Conservation (phyloP, 2,888 invertebrate species). For the Adelognathus sp. region DNA sequence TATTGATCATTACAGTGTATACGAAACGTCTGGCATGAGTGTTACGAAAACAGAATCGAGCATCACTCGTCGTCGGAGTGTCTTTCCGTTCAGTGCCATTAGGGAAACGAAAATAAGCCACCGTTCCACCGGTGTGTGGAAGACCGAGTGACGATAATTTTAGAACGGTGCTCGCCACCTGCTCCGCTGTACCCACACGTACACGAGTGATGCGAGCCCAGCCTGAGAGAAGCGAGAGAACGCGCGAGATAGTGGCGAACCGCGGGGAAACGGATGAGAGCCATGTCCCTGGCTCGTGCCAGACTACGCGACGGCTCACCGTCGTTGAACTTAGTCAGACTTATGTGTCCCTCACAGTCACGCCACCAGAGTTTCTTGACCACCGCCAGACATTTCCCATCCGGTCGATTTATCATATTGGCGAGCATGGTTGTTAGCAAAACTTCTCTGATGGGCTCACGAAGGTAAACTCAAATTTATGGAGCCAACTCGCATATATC, state of each 20-base stretch:
- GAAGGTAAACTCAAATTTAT: slow-evolving; percentile 28
- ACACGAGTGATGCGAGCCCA: background rate
- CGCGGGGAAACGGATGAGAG: slow-evolving; percentile 41
- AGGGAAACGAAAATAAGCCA: slow-evolving; percentile 39
- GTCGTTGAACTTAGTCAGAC: slow-evolving; percentile 52
- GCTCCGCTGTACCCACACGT: slow-evolving; percentile 21
- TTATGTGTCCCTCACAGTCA: background rate
- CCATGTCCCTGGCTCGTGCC: slow-evolving; percentile 56
- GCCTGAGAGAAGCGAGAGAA: background rate
- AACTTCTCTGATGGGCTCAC: background rate
- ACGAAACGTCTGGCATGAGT: background rate
- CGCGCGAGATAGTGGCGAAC: slow-evolving; percentile 28
- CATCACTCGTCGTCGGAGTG: slow-evolving; percentile 15
- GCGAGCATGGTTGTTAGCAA: slow-evolving; percentile 27
- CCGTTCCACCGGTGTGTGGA: background rate
- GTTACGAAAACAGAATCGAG: slow-evolving; percentile 18
- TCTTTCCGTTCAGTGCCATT: slow-evolving; percentile 33
- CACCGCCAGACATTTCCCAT: slow-evolving; percentile 41
- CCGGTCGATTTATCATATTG: slow-evolving; percentile 56
- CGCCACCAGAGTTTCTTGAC: slow-evolving; percentile 32
- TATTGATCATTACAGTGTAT: background rate
- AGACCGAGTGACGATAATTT: slow-evolving; percentile 45
- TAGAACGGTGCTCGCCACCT: slow-evolving; percentile 55
- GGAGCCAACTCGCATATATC: background rate
- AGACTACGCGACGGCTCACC: slow-evolving; percentile 57